Evolutionary conservation across 30 jellyfish, hydroid and myxozoan genomes (phyloP), one percentile per base, ranked within the genome.

Genomic region (Aurelia aurita complex sp. Pacific): DNA sequence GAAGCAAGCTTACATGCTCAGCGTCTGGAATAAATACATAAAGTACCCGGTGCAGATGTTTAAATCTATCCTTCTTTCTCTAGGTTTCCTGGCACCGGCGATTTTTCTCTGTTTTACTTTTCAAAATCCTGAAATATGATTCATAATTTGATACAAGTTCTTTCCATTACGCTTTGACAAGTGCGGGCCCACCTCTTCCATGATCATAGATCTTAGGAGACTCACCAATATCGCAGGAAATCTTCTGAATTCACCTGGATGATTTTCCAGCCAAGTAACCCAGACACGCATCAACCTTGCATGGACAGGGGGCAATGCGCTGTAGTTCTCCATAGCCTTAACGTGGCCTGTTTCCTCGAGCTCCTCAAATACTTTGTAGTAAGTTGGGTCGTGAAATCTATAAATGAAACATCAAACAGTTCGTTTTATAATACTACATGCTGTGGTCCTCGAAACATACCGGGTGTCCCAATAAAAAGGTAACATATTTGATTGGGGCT

Each of bases 201-300:
- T 15, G 67, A n/a, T 38, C 34, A 12, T 43, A 52, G 5, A n/a
- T 18, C 36, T 16, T 17, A 14, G 34, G 13, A 7, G 43, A 34
- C 96, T 66, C 10, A 87, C 96, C 68, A 67, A 42, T 1, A 94
- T 72, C 3, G 87, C 62, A 6, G 98, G 97, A 43, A 76, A 80
- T 12, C 87, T 65, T 55, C 83, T 61, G 82, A 94, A 94, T 64
- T 94, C 97, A 9, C 85, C 94, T 1, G 97, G 96, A 72, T 66
- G 82, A 36, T 43, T 82, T 67, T 94, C 98, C 13, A 94, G 88
- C 98, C 98, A 94, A 9, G 92, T 73, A 19, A 94, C 90, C 98
- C 98, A 94, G 1, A 89, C 80, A 23, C 98, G 75, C 92, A 94
- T 85, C 76, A 94, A 78, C 69, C 95, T 95, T 16, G 96, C 97